A percentile compares a stretch with the other conserved stretches of the same genome.
Conservation (phyloP, 1,140 invertebrate species). For the Bombus confusus region DNA sequence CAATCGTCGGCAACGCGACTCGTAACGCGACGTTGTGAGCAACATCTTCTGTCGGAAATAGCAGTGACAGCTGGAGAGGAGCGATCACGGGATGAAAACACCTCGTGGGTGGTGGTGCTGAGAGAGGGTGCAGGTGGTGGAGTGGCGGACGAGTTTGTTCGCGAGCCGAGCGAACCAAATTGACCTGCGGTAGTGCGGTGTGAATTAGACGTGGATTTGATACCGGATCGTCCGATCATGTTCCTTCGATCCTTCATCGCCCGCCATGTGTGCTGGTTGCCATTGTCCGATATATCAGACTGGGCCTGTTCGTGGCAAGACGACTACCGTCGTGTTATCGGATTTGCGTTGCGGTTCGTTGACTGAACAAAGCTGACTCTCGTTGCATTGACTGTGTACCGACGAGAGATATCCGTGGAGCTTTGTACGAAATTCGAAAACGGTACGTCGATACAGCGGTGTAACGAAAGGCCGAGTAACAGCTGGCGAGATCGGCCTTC, state of each 20-base stretch:
- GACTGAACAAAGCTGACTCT: background rate
- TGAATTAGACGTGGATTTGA: conserved; percentile 23
- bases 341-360: background rate
- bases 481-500: background rate
- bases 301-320: background rate
- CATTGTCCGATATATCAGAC: background rate
- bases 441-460: background rate
- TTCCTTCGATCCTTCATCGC: background rate
- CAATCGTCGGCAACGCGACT: background rate
- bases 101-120: conserved; percentile 44
- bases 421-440: background rate
- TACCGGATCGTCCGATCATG: background rate
- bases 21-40: background rate
- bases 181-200: conserved; percentile 14
- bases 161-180: conserved; percentile 27
- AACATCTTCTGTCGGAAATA: background rate
- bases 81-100: conserved; percentile 18
- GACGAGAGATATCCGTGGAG: background rate
- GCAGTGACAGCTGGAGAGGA: background rate
- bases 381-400: background rate
- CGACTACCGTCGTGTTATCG: background rate
- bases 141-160: conserved; percentile 48
- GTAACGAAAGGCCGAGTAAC: background rate
- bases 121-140: conserved; percentile 42
- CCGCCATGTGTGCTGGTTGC: background rate